Evolutionary conservation across 30 jellyfish, hydroid and myxozoan genomes (phyloP).

Genomic region (Turritopsis dohrnii): DNA sequence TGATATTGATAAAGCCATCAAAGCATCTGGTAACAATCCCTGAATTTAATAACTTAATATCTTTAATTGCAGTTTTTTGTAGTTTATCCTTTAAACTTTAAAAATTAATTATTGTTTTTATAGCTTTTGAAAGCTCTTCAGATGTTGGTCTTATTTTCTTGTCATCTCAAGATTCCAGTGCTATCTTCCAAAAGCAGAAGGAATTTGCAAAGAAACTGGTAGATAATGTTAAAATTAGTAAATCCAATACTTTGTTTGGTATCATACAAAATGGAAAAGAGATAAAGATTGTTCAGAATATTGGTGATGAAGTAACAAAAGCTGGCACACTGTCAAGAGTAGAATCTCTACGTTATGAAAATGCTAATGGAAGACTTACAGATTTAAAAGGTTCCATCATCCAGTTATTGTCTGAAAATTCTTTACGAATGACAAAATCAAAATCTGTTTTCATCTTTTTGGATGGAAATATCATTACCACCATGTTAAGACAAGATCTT

Average conservation of each 20-base stretch:
- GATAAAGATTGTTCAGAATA: not conserved
- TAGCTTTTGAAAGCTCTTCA: not conserved
- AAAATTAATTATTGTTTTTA: not conserved
- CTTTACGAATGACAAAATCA: not conserved
- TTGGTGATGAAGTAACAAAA: slow-evolving; percentile 10
- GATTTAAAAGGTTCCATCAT: not conserved
- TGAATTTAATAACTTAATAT: too few species aligned
- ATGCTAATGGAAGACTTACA: not conserved
- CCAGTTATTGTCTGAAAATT: not conserved
- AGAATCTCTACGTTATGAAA: not conserved
- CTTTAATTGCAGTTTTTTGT: too few species aligned
- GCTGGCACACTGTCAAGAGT: not conserved
- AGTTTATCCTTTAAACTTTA: not conserved
- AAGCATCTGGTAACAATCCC: not conserved
- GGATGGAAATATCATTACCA: not conserved
- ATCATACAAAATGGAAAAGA: slow-evolving; percentile 4
- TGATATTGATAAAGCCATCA: not conserved
- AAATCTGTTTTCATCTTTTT: not conserved
- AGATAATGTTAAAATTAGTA: not conserved
- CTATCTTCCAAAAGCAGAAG: slow-evolving; percentile 1
- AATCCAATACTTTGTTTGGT: slow-evolving; percentile 4
- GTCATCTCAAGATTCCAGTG: not conserved
- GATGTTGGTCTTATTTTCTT: slow-evolving; percentile 11
- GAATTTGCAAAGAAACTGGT: slow-evolving; percentile 1
- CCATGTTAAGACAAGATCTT: not conserved